These are phyloP conservation scores for Hydrotaea diabolus DNA, from an alignment of 2,888 invertebrate genomes.

Conservation along the genomic window DNA sequence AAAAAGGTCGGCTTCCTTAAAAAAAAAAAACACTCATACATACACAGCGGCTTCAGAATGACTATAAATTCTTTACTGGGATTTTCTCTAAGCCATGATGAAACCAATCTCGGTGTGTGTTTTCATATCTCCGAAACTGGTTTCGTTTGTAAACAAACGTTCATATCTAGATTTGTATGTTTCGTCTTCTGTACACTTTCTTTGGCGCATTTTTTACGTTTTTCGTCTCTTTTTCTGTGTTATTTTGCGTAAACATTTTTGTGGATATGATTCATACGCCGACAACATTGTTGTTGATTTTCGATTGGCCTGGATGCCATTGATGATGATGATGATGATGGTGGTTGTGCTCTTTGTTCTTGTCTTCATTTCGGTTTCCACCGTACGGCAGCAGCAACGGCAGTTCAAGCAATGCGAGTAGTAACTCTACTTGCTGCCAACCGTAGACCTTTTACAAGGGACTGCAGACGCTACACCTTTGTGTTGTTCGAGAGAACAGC, in stretches of 20 bases:
- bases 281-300: constrained; percentile 4
- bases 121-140: neutral
- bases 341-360: constrained; percentile 7
- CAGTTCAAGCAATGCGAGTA: neutral
- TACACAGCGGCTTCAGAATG: too few species aligned
- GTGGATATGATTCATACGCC: neutral
- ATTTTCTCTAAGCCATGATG: constrained; percentile 7
- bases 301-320: constrained; percentile 10
- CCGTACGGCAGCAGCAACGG: neutral
- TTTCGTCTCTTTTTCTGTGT: neutral
- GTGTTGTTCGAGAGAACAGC: neutral
- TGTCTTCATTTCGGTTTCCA: neutral
- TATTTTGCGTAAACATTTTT: constrained; percentile 16
- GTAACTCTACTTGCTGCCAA: too few species aligned
- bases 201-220: neutral
- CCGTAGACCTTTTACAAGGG: neutral
- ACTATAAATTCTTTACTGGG: neutral
- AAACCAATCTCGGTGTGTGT: neutral
- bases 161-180: neutral
- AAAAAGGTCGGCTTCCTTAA: too few species aligned
- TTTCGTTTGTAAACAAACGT: constrained; percentile 7
- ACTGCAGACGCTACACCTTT: too few species aligned
- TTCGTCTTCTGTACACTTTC: neutral
- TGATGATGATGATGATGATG: neutral
- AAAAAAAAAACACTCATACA: too few species aligned